Base-by-base conservation (phyloP, 1,140 invertebrate genomes). In the Cotesia typhae region DNA sequence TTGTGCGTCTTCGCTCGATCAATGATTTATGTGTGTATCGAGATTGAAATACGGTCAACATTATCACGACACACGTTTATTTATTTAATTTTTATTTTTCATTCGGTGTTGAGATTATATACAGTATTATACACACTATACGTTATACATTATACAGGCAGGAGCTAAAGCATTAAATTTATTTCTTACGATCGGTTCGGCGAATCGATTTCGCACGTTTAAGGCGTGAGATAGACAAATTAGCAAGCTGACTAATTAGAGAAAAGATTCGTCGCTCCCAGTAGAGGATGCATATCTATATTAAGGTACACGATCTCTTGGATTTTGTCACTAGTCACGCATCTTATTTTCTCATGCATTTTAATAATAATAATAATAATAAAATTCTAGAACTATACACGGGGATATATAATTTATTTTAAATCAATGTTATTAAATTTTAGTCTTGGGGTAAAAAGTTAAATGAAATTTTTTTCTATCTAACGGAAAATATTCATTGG, bases 151-250 rank as follows among this genome's bases (percentile, higher is more conserved):
- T 51, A 51, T 66, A 67, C 53, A 17, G 59, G 53, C 20, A 53
- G 51, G 41, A n/a, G 70, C 70, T 63, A 73, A 73, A 73, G 61
- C 51, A 17, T 53, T 14, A 67, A 65, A 73, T 73, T 73, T 73
- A 67, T 67, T 72, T 68, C 36, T 28, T 36, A 53, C 57, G 36
- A 10, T 53, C 35, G 28, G 41, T 4, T 53, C 35, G 28, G 41
- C 9, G 51, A 35, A 47, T 38, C n/a, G 51, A 66, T 66, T 28
- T 65, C 61, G 52, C 52, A 47, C 60, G 10, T 37, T 66, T 28
- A 59, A 73, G 71, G 71, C 59, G 71, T 41, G 65, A 73, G 47
- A 67, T 47, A 67, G 71, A 73, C 71, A 67, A 67, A 73, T 73
- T 67, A 67, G 53, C 38, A 38, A 57, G 28, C 12, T 14, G n/a